These are phyloP conservation scores for Gnatocerus cornutus DNA, from an alignment of 2,888 invertebrate species.

Conservation along the genomic window DNA sequence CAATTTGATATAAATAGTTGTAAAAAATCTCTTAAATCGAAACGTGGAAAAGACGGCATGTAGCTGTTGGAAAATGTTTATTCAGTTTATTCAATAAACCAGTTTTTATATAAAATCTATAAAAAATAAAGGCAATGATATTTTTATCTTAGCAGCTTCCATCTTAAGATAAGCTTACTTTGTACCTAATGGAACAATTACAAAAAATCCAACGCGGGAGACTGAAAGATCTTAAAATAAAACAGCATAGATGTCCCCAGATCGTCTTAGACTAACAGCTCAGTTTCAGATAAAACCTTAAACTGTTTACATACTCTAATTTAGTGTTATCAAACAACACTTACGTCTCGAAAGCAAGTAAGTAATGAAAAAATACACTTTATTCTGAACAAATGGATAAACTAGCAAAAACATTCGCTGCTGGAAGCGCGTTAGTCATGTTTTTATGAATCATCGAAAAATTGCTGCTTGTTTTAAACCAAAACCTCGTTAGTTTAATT, in stretches of 20 bases:
- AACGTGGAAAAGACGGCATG: too few species aligned
- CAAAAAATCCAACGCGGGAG: conserved; percentile 68
- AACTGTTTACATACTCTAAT: conserved; percentile 45
- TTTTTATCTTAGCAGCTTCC: too few species aligned
- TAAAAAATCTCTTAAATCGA: too few species aligned
- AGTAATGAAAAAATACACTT: conserved; percentile 1
- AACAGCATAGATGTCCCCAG: conserved; percentile 71
- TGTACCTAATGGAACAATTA: conserved; percentile 35
- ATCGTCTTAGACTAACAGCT: conserved; percentile 60
- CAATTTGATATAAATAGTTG: too few species aligned
- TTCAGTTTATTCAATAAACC: too few species aligned
- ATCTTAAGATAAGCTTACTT: too few species aligned
- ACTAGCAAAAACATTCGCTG: conserved; percentile 17
- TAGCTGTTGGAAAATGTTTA: too few species aligned
- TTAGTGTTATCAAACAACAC: conserved; percentile 29
- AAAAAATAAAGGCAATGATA: too few species aligned
- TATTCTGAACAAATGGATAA: neutral
- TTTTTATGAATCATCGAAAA: conserved; percentile 50
- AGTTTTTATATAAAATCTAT: too few species aligned
- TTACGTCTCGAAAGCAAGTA: conserved; percentile 21
- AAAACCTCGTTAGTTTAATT: conserved; percentile 21
- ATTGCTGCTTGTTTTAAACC: conserved; percentile 44
- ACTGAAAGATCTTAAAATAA: conserved; percentile 71
- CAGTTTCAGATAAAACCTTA: conserved; percentile 51
- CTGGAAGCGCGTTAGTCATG: conserved; percentile 47